A percentile compares a stretch with the other conserved stretches of the same genome.
Evolutionary conservation across 2,888 invertebrate species (phyloP).

Genomic region (Acanthoscelides obtectus): DNA sequence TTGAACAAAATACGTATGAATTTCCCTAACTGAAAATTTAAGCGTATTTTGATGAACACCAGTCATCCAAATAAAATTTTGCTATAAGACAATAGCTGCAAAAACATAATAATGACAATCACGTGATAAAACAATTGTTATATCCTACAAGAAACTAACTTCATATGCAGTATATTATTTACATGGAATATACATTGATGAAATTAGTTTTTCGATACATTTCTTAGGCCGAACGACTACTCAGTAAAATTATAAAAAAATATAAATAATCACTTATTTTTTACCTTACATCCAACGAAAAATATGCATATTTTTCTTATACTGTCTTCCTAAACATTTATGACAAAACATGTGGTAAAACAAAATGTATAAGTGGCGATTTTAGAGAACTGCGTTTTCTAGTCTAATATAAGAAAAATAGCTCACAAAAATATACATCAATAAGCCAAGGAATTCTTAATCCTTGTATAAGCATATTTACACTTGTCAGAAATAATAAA

Average conservation of each 20-base stretch:
- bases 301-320: not conserved
- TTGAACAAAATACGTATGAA: not conserved
- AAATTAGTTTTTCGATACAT: not conserved
- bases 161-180: not conserved
- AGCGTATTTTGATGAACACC: not conserved
- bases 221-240: not conserved
- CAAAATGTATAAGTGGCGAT: not conserved
- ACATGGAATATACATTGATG: not conserved
- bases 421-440: not conserved
- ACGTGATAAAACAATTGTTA: not conserved
- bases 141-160: not conserved
- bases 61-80: not conserved
- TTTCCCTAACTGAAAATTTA: not conserved
- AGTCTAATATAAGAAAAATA: not conserved
- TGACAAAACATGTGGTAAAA: not conserved
- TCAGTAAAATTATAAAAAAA: not conserved
- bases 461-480: not conserved
- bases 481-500: not conserved
- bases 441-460: not conserved
- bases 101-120: not conserved
- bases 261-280: not conserved
- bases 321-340: not conserved
- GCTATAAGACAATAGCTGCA: not conserved
- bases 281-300: not conserved
- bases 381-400: no score